Evolutionary conservation across 2,797 vertebrate species (phyloP), one percentile per base, ranked within the genome.

Genomic region (Holocentrus rufus): DNA sequence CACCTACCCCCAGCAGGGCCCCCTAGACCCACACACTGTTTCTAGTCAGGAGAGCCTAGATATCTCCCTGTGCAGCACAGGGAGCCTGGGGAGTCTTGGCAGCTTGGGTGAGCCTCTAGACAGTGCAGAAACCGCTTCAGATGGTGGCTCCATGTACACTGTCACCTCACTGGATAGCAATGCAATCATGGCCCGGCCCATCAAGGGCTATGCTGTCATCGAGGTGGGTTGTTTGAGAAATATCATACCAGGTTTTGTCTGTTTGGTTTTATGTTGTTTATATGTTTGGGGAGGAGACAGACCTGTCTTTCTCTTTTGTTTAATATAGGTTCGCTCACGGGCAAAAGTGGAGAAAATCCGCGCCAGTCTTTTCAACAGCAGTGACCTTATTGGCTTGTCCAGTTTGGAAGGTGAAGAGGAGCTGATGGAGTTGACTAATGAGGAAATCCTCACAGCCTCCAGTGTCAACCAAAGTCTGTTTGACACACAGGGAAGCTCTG

Each of bases 341-440:
- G 97, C 97, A 67, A 99, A 99, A 92, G 96, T 98, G 65, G 98
- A 99, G 92, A 99, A 99, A 87, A 98, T 99, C 61, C 95, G 98
- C 59, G 98, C 97, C 74, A 98, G 97, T 85, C 94, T 99, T 4
- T 99, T 99, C 76, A 99, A 99, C 83, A 99, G 97, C 80, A 98
- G 97, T 34, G 98, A 99, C 81, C 90, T 99, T 87, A 99, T 99
- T 88, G 97, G 97, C 23, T 86, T 99, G 80, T 99, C 98, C 22
- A 97, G 95, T 88, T 93, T 99, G 85, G 97, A 98, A 59, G 97
- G 96, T 52, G 97, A 99, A 87, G 98, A 99, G 64, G 97, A 98
- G 57, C 87, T 99, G 30, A 97, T 99, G 97, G 98, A 99, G 83
- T 94, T 99, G 95, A 98, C 96, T 25, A 98, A 96, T 7, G 98